These are phyloP conservation scores for Philotrypesis tridentata DNA, from an alignment of 1,140 invertebrate species.

Conservation along the genomic window DNA sequence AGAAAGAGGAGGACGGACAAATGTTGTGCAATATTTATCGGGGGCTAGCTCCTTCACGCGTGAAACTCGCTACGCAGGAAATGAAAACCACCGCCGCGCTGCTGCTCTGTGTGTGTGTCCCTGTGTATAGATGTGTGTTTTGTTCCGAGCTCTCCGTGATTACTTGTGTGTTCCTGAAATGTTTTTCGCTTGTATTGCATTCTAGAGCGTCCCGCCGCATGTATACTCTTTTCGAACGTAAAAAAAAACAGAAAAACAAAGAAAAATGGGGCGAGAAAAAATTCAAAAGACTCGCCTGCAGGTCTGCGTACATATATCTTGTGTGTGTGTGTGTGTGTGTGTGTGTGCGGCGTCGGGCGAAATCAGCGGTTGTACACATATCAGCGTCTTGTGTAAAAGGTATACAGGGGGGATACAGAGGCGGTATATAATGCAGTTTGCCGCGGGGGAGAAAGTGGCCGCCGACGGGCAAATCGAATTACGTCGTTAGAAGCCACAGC, in stretches of 20 bases:
- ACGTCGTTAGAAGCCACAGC: slow-evolving; percentile 66
- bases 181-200: too few species aligned
- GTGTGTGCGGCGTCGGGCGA: neutral
- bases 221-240: too few species aligned
- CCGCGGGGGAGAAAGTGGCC: neutral
- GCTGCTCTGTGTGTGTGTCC: too few species aligned
- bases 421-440: slow-evolving; percentile 33
- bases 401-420: neutral
- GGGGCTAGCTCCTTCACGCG: neutral
- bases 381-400: neutral
- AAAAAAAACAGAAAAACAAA: too few species aligned
- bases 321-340: too few species aligned
- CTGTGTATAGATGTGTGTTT: neutral
- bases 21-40: slow-evolving; percentile 6
- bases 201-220: too few species aligned
- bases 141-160: neutral
- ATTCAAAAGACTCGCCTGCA: neutral
- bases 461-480: slow-evolving; percentile 59
- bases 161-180: too few species aligned
- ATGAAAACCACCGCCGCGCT: neutral
- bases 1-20: neutral
- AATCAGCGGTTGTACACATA: neutral
- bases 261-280: neutral
- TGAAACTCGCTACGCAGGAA: neutral
- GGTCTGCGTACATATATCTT: neutral